Evolutionary conservation across 2,888 invertebrate species (phyloP).

Genomic region (Brenthis daphne): DNA sequence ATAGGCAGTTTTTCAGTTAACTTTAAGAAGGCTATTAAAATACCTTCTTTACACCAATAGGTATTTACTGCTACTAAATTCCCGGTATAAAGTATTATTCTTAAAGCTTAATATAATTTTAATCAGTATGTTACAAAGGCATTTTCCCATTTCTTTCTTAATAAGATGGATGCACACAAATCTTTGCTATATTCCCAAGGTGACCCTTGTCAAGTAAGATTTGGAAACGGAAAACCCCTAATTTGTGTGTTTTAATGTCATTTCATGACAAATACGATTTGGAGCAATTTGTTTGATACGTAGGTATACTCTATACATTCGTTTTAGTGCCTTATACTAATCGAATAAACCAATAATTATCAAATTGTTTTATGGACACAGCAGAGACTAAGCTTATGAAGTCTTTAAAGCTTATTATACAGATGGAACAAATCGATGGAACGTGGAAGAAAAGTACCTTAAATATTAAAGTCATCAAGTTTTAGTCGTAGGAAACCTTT

Average conservation of each 20-base stretch:
- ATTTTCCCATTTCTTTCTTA: slow-evolving; percentile 16
- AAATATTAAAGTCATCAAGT: too few relatives aligned
- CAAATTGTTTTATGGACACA: too few relatives aligned
- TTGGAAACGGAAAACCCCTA: slow-evolving; percentile 70
- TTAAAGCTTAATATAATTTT: slow-evolving; percentile 15
- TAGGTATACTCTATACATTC: too few relatives aligned
- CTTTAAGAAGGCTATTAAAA: too few relatives aligned
- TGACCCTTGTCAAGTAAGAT: slow-evolving; percentile 74
- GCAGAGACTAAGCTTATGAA: too few relatives aligned
- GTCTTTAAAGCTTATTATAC: too few relatives aligned
- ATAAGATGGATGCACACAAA: slow-evolving; percentile 12
- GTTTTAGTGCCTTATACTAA: too few relatives aligned
- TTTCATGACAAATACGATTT: slow-evolving; percentile 48
- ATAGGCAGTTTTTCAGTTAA: too few relatives aligned
- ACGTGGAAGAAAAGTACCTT: too few relatives aligned
- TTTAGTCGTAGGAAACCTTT: too few relatives aligned
- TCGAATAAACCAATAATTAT: too few relatives aligned
- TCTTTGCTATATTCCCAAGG: slow-evolving; percentile 39
- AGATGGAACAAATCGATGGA: too few relatives aligned
- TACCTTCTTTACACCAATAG: background rate
- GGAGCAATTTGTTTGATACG: slow-evolving; percentile 1
- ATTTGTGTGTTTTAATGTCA: slow-evolving; percentile 71
- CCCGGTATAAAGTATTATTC: background rate
- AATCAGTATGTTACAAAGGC: slow-evolving; percentile 11
- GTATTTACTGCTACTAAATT: background rate